Base-by-base conservation (phyloP, 2,797 vertebrate genomes). In the Oryzias sinensis region DNA sequence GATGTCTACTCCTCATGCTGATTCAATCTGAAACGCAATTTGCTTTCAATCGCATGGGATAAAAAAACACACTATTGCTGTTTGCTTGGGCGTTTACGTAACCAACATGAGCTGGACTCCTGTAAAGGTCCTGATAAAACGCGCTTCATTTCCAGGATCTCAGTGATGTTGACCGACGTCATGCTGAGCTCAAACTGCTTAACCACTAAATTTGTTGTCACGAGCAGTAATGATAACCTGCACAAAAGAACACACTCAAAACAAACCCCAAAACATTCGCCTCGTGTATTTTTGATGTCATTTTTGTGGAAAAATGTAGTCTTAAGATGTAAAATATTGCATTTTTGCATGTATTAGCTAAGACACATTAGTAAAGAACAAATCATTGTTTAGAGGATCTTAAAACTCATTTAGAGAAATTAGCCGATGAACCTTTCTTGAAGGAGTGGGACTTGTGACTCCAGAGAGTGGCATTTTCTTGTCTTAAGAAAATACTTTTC, bases 1-100 rank as follows among this genome's bases (percentile, higher is more conserved):
- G 75, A 68, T 74, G 57, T 65, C 1, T 44, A n/a, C n/a, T 43
- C 57, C 27, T 37, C 50, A 24, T 69, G 44, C 25, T 45, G 33
- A 8, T 76, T 63, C 78, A 81, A 81, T 81, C 80, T 72, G 45
- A 70, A 72, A 73, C 58, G 56, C 57, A 74, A 72, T 87, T 82
- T 72, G 74, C 82, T 75, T 76, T 68, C 76, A 75, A 65, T 85
- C 64, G 59, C 15, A 42, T 41, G 14, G 14, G 43, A 70, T 67
- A 50, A 60, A 51, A 63, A 54, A 56, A 59, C 56, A n/a, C 22
- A 24, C 46, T 3, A 13, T 40, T 5, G 1, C 6, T 9, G 27
- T 24, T 43, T 16, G 46, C 47, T n/a, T 45, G 25, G 42, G 43
- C 6, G 33, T 24, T 74, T 66, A 64, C 55, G 61, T 72, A 79